Evolutionary conservation across 2,888 invertebrate genomes (phyloP).

Genomic region (Eupithecia tripunctaria): DNA sequence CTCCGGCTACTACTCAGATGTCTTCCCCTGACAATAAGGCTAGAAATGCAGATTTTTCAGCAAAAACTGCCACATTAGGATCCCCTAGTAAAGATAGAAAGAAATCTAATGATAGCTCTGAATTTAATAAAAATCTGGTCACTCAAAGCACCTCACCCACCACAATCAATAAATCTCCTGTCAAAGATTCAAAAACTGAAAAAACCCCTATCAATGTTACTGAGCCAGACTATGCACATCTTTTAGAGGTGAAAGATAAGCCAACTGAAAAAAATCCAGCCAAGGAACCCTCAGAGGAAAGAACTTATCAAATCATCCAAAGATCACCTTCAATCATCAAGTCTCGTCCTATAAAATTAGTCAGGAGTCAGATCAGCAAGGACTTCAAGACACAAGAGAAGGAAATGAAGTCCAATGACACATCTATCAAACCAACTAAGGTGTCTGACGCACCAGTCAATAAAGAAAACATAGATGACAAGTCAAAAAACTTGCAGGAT

Average conservation of each 20-base stretch:
- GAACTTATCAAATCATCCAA: constrained; percentile 9
- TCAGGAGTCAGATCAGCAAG: constrained; percentile 27
- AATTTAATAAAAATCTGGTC: constrained; percentile 14
- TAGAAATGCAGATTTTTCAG: constrained; percentile 54
- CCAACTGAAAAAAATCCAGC: constrained; percentile 12
- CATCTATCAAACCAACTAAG: constrained; percentile 8
- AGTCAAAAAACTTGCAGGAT: constrained; percentile 12
- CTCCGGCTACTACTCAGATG: constrained; percentile 6
- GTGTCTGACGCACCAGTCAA: constrained; percentile 9
- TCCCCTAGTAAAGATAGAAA: constrained; percentile 24
- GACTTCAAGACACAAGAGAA: constrained; percentile 22
- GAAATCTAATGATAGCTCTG: constrained; percentile 31
- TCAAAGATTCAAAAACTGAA: constrained; percentile 38
- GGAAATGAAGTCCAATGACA: constrained; percentile 12
- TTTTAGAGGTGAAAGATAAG: constrained; percentile 20
- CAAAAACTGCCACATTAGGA: constrained; percentile 34
- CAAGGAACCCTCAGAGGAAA: constrained; percentile 16
- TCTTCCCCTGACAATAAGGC: constrained; percentile 42
- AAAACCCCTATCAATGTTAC: constrained; percentile 28
- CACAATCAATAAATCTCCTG: constrained; percentile 35
- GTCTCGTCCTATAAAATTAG: constrained; percentile 29
- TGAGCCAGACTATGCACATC: constrained; percentile 20
- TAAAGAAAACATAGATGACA: not conserved
- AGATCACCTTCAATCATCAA: constrained; percentile 23
- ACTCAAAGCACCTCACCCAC: constrained; percentile 16